phyloP scores from a whole-genome alignment of 1,140 invertebrate genomes.

The Chrysomallon squamiferum region DNA sequence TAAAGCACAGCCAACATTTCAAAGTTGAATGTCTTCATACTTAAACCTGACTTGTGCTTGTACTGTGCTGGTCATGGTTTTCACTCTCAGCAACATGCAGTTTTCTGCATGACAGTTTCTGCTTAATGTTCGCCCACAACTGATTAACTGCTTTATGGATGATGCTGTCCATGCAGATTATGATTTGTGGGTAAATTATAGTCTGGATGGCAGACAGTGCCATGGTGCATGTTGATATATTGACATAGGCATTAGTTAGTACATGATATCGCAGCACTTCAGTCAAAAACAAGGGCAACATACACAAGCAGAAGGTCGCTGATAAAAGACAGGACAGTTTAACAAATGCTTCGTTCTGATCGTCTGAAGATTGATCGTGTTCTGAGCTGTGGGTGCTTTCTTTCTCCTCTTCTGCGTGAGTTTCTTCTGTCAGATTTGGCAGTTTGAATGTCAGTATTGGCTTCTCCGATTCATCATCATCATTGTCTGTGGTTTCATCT shows the following conservation, averaged over 20 bases:
- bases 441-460: constrained; percentile 12
- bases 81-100: background rate
- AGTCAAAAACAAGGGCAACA: constrained; percentile 45
- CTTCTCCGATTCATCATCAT: constrained; percentile 2
- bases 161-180: constrained; percentile 41
- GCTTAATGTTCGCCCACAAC: constrained; percentile 23
- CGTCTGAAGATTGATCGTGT: constrained; percentile 7
- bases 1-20: too few species aligned
- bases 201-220: constrained; percentile 49
- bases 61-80: constrained; percentile 13
- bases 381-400: constrained; percentile 7
- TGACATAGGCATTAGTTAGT: constrained; percentile 34
- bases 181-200: constrained; percentile 50
- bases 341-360: constrained; percentile 19
- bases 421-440: constrained; percentile 15
- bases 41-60: constrained; percentile 28
- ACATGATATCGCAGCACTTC: constrained; percentile 33
- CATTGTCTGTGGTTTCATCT: constrained; percentile 2
- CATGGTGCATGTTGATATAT: constrained; percentile 46
- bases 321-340: constrained; percentile 40
- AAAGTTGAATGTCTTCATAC: too few species aligned
- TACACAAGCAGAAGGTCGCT: constrained; percentile 39
- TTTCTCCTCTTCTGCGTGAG: background rate
- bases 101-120: constrained; percentile 11
- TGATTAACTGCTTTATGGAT: constrained; percentile 39